phyloP scores from a whole-genome alignment of 1,140 invertebrate species.

The Zaprionus tsacasi region DNA sequence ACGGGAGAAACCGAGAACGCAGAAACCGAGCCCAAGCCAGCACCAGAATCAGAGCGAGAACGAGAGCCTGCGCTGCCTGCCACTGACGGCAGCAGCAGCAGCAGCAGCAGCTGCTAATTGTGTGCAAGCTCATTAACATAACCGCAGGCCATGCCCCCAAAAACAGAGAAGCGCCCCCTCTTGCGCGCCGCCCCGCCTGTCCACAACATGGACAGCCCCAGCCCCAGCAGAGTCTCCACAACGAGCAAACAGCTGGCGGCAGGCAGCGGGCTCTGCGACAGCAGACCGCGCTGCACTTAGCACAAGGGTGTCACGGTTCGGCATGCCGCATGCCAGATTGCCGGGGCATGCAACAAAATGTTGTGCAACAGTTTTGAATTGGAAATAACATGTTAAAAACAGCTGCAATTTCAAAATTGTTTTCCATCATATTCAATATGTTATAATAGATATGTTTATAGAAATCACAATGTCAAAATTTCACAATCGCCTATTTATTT shows the following conservation, averaged over 20 bases:
- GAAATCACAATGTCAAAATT: no score
- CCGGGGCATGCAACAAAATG: conserved; percentile 28
- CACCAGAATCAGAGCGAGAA: conserved; percentile 1
- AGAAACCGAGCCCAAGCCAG: conserved; percentile 9
- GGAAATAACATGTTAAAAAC: background rate
- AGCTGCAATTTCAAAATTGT: no score
- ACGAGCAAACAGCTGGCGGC: conserved; percentile 45
- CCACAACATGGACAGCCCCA: conserved; percentile 9
- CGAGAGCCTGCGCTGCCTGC: conserved; percentile 12
- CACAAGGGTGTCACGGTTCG: conserved; percentile 48
- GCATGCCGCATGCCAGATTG: conserved; percentile 39
- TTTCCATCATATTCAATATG: background rate
- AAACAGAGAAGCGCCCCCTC: conserved; percentile 13
- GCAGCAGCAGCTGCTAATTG: conserved; percentile 77
- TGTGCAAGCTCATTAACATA: conserved; percentile 83
- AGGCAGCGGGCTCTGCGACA: no score
- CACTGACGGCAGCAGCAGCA: conserved; percentile 73
- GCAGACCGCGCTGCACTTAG: conserved; percentile 39
- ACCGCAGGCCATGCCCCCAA: conserved; percentile 68
- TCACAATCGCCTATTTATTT: no score
- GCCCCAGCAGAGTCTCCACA: background rate
- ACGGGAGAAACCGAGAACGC: conserved; percentile 1
- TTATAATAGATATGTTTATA: background rate
- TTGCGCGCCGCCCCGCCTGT: background rate
- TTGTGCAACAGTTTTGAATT: conserved; percentile 48